These are phyloP conservation scores for Drosophila repletoides DNA, from an alignment of 1,140 invertebrate genomes.

Conservation along the genomic window DNA sequence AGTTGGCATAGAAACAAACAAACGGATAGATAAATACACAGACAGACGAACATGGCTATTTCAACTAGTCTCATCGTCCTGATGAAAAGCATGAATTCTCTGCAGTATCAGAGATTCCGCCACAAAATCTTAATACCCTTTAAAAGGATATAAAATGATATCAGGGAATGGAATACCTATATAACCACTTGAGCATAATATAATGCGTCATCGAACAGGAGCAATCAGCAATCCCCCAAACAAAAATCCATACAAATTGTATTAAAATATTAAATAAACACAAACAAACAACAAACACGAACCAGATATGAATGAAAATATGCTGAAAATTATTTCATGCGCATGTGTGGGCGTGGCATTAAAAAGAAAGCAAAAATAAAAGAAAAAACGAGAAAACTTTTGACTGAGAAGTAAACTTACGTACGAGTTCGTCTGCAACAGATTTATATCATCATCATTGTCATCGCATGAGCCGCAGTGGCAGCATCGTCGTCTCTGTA, in stretches of 20 bases:
- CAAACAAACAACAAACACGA: slow-evolving; percentile 40
- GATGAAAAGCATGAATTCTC: too few relatives aligned
- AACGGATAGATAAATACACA: too few relatives aligned
- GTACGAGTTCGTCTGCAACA: slow-evolving; percentile 38
- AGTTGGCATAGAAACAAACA: too few relatives aligned
- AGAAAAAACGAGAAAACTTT: slow-evolving; percentile 16
- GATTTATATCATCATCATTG: slow-evolving; percentile 13
- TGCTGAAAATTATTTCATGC: slow-evolving; percentile 26
- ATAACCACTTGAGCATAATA: slow-evolving; percentile 16
- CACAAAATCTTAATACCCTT: too few relatives aligned
- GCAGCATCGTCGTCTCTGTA: slow-evolving; percentile 7
- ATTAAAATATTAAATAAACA: slow-evolving; percentile 16
- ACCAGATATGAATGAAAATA: slow-evolving; percentile 34
- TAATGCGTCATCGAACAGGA: slow-evolving; percentile 28
- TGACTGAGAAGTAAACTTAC: slow-evolving; percentile 26
- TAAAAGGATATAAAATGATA: too few relatives aligned
- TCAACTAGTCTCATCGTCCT: too few relatives aligned
- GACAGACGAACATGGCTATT: too few relatives aligned
- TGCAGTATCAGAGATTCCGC: too few relatives aligned
- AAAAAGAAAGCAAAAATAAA: background rate
- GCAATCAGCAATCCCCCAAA: too few relatives aligned
- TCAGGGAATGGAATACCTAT: background rate
- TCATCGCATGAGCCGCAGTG: background rate
- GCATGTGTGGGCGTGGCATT: slow-evolving; percentile 5
- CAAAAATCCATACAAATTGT: slow-evolving; percentile 31